Conservation (phyloP, 2,797 vertebrate genomes). For the Clarias laeviceps region DNA sequence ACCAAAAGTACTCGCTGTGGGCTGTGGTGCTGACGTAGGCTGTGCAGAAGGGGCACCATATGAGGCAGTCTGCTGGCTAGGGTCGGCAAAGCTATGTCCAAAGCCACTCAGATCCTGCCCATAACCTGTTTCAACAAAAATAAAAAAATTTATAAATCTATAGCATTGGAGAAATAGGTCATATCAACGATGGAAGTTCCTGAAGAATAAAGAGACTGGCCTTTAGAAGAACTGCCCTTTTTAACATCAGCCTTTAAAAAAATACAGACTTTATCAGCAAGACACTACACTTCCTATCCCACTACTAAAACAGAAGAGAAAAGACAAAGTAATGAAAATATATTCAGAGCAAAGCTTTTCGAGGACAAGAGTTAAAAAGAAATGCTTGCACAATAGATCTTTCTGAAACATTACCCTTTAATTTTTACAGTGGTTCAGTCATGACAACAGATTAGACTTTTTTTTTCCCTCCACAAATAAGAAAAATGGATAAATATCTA, state of each 20-base stretch:
- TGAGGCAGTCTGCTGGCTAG: constrained; percentile 89
- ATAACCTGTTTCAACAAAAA: constrained; percentile 80
- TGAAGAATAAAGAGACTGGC: neutral
- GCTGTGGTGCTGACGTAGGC: constrained; percentile 81
- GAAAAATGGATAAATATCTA: constrained; percentile 26
- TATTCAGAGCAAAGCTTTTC: constrained; percentile 30
- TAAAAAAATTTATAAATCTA: constrained; percentile 10
- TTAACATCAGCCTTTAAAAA: neutral
- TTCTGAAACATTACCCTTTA: neutral
- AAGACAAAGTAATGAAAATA: constrained; percentile 35
- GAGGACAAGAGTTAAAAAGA: constrained; percentile 34
- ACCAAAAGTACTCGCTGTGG: constrained; percentile 86
- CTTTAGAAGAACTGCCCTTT: constrained; percentile 8
- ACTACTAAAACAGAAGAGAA: constrained; percentile 25
- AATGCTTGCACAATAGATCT: constrained; percentile 25
- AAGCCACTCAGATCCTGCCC: constrained; percentile 97
- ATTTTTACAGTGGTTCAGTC: constrained; percentile 12
- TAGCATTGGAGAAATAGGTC: neutral
- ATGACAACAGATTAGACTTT: constrained; percentile 27
- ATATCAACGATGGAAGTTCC: neutral
- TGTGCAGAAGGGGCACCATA: constrained; percentile 89
- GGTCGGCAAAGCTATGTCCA: constrained; percentile 93
- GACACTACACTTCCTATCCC: constrained; percentile 7
- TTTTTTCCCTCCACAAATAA: constrained; percentile 28
- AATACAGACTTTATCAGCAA: constrained; percentile 20